These are phyloP conservation scores for Dermochelys coriacea DNA, from an alignment of 2,797 vertebrate species.

Conservation along the genomic window DNA sequence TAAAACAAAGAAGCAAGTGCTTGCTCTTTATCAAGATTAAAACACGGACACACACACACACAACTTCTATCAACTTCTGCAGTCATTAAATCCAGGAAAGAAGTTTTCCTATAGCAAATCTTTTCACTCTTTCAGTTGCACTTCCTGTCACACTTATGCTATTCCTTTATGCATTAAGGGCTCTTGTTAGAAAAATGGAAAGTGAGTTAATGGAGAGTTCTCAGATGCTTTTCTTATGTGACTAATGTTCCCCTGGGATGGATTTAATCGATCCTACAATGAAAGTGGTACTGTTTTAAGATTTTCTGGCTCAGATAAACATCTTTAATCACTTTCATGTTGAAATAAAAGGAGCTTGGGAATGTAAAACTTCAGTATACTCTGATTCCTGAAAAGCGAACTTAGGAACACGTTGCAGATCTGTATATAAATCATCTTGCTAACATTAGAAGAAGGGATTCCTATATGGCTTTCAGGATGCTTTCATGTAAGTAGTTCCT, in stretches of 20 bases:
- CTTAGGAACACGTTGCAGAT: slow-evolving; percentile 67
- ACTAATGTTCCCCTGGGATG: slow-evolving; percentile 54
- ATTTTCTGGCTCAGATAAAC: slow-evolving; percentile 78
- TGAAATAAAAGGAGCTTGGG: slow-evolving; percentile 79
- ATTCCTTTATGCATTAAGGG: slow-evolving; percentile 68
- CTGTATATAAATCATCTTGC: slow-evolving; percentile 70
- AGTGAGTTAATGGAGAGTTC: slow-evolving; percentile 70
- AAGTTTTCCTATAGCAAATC: slow-evolving; percentile 49
- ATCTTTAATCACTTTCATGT: slow-evolving; percentile 82
- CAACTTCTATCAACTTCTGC: slow-evolving; percentile 16
- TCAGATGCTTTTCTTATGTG: slow-evolving; percentile 74
- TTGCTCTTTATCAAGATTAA: slow-evolving; percentile 43
- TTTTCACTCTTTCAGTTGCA: slow-evolving; percentile 65
- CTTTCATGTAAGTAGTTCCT: slow-evolving; percentile 60
- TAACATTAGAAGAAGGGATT: slow-evolving; percentile 66
- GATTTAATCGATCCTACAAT: slow-evolving; percentile 76
- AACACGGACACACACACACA: background rate
- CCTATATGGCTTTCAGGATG: slow-evolving; percentile 57
- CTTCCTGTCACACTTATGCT: slow-evolving; percentile 68
- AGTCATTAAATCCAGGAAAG: slow-evolving; percentile 49
- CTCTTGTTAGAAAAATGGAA: slow-evolving; percentile 71
- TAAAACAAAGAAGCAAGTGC: slow-evolving; percentile 47
- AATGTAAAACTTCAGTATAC: slow-evolving; percentile 76
- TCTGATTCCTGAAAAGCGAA: slow-evolving; percentile 77
- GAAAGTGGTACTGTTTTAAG: slow-evolving; percentile 69